A percentile compares a stretch with the other conserved stretches of the same genome.
Conservation (phyloP, 2,888 invertebrate genomes). For the Lasioglossum calceatum region DNA sequence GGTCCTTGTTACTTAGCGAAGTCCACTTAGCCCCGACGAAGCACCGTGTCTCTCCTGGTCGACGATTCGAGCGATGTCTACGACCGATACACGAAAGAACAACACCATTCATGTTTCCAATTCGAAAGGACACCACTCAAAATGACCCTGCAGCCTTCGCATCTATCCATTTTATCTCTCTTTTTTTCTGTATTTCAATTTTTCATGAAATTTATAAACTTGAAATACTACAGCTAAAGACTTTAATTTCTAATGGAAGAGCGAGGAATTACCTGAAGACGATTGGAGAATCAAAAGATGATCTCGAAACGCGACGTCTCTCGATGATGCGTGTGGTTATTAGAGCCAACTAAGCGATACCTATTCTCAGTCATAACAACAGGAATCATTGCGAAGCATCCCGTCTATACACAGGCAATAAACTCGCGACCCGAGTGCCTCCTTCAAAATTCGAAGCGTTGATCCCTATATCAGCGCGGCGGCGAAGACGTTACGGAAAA, state of each 20-base stretch:
- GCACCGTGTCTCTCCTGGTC: constrained; percentile 50
- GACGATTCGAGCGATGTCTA: constrained; percentile 62
- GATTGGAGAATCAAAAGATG: background rate
- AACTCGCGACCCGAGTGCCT: background rate
- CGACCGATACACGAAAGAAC: constrained; percentile 49
- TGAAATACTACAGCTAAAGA: background rate
- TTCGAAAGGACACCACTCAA: background rate
- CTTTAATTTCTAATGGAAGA: background rate
- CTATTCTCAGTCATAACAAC: background rate
- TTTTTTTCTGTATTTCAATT: background rate
- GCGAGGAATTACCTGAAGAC: background rate
- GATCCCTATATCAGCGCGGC: constrained; percentile 7
- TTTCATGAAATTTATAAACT: background rate
- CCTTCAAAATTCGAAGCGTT: background rate
- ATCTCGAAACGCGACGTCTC: background rate
- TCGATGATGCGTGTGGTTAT: background rate
- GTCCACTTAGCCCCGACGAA: constrained; percentile 77
- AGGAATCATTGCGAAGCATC: background rate
- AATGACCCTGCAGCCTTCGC: background rate
- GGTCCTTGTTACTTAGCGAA: constrained; percentile 82
- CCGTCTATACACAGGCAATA: background rate
- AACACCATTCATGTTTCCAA: constrained; percentile 14
- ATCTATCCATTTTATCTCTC: background rate
- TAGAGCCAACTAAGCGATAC: background rate
- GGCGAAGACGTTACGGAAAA: constrained; percentile 56